Percentiles rank a stretch among this genome's conserved stretches.
Conservation (phyloP, 1,140 invertebrate species). For the Ceratosolen fusciceps region DNA sequence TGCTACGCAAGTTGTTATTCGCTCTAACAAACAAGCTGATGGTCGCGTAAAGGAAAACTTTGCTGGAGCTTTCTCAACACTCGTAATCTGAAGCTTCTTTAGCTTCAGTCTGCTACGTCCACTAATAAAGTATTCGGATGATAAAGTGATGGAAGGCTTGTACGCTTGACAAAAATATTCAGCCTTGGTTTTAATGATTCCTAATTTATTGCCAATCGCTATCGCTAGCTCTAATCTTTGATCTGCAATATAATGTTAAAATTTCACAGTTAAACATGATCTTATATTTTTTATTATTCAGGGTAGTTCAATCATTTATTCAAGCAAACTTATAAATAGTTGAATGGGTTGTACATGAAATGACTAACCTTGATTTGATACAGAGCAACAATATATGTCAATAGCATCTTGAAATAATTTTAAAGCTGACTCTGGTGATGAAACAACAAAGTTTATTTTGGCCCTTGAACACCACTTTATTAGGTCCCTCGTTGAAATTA, state of each 20-base stretch:
- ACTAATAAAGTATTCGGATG: conserved; percentile 69
- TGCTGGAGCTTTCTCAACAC: conserved; percentile 61
- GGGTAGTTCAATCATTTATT: too few species aligned
- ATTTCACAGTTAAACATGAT: too few species aligned
- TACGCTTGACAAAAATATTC: conserved; percentile 85
- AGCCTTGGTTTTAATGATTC: conserved; percentile 86
- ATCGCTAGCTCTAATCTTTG: conserved; percentile 79
- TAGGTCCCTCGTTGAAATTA: conserved; percentile 88
- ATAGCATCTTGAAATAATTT: conserved; percentile 91
- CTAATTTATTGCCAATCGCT: conserved; percentile 84
- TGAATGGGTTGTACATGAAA: conserved; percentile 26
- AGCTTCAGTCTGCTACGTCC: conserved; percentile 74
- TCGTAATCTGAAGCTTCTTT: conserved; percentile 48
- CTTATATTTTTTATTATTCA: too few species aligned
- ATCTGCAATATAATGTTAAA: too few species aligned
- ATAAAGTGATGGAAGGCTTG: conserved; percentile 81
- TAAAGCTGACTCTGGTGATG: conserved; percentile 80
- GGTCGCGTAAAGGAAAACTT: conserved; percentile 87
- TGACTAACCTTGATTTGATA: conserved; percentile 72
- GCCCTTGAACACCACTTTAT: conserved; percentile 93
- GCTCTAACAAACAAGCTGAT: conserved; percentile 87
- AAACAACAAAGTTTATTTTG: conserved; percentile 80
- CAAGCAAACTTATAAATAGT: conserved; percentile 8
- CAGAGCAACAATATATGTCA: conserved; percentile 89
- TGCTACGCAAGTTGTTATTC: conserved; percentile 84